Evolutionary conservation across 2,888 invertebrate species (phyloP).

Genomic region (Anoplius nigerrimus): DNA sequence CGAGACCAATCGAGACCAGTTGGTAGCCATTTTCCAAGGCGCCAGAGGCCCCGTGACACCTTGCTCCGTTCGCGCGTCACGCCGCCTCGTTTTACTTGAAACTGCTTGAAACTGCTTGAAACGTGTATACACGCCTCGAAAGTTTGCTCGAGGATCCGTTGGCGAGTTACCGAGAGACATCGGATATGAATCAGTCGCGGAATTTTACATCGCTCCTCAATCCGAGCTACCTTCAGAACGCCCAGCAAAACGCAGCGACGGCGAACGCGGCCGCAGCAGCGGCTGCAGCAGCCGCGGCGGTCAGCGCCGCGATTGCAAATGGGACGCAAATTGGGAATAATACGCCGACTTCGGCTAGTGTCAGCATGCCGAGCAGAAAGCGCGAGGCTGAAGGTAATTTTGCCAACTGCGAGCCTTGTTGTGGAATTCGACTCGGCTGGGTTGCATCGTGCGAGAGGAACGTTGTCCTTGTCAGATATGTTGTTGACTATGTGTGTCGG

Average conservation of each 20-base stretch:
- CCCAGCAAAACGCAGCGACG: slow-evolving; percentile 70
- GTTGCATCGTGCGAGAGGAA: neutral
- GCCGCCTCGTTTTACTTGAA: too few relatives aligned
- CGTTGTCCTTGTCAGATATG: neutral
- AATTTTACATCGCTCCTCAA: slow-evolving; percentile 72
- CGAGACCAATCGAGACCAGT: too few relatives aligned
- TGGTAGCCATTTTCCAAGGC: too few relatives aligned
- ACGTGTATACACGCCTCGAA: too few relatives aligned
- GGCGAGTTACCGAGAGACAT: too few relatives aligned
- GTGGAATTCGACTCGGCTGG: too few relatives aligned
- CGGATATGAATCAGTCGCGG: slow-evolving; percentile 70
- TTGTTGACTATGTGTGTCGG: neutral
- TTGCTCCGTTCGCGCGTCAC: too few relatives aligned
- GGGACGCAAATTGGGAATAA: slow-evolving; percentile 73
- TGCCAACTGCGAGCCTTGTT: neutral
- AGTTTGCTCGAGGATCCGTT: too few relatives aligned
- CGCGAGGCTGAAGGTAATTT: slow-evolving; percentile 68
- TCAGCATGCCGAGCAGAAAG: slow-evolving; percentile 57
- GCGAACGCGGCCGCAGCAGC: slow-evolving; percentile 74
- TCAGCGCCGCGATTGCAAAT: slow-evolving; percentile 77
- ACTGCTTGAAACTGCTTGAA: too few relatives aligned
- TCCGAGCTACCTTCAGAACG: slow-evolving; percentile 72
- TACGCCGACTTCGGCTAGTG: slow-evolving; percentile 20
- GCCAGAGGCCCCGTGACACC: too few relatives aligned
- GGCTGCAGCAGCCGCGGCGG: slow-evolving; percentile 78